These are phyloP conservation scores for Melanocharis versteri DNA, from an alignment of 2,113 vertebrate species.

Conservation along the genomic window DNA sequence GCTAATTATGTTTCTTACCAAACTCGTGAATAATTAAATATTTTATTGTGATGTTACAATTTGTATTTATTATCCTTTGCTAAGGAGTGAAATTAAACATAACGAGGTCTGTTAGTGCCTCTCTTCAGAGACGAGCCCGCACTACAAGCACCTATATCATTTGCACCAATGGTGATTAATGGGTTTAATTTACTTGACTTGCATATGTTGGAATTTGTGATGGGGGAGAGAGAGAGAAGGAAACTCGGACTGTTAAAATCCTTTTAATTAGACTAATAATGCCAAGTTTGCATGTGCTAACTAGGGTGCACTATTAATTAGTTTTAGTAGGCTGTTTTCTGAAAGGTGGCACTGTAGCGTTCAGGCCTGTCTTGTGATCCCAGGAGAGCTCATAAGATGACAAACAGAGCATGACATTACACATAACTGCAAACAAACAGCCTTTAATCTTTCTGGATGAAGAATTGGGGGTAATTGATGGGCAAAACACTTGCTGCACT, in stretches of 20 bases:
- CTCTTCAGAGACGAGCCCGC: slow-evolving; percentile 22
- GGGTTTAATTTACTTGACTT: slow-evolving; percentile 76
- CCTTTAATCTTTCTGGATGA: slow-evolving; percentile 42
- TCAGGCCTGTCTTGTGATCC: slow-evolving; percentile 44
- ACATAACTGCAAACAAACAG: slow-evolving; percentile 51
- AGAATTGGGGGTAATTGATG: slow-evolving; percentile 22
- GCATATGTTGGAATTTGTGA: slow-evolving; percentile 37
- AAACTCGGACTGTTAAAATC: slow-evolving; percentile 63
- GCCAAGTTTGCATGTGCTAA: slow-evolving; percentile 73
- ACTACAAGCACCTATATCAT: slow-evolving; percentile 57
- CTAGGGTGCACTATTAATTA: slow-evolving; percentile 70
- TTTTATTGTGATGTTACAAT: slow-evolving; percentile 75
- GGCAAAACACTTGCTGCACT: neutral
- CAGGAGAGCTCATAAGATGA: slow-evolving; percentile 60
- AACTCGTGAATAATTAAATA: slow-evolving; percentile 77
- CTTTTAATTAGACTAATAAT: slow-evolving; percentile 80
- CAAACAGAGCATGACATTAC: slow-evolving; percentile 63
- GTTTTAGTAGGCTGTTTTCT: slow-evolving; percentile 65
- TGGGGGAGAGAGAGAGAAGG: neutral
- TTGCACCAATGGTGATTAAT: slow-evolving; percentile 77
- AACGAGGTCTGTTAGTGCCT: slow-evolving; percentile 71
- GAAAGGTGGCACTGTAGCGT: slow-evolving; percentile 49
- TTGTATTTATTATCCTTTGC: slow-evolving; percentile 76
- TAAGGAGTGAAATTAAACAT: slow-evolving; percentile 72
- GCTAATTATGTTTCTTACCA: slow-evolving; percentile 67